Percentiles rank a stretch among this genome's conserved stretches.
These are phyloP conservation scores for Drosophila borealis DNA, from an alignment of 2,888 invertebrate genomes.

Conservation along the genomic window DNA sequence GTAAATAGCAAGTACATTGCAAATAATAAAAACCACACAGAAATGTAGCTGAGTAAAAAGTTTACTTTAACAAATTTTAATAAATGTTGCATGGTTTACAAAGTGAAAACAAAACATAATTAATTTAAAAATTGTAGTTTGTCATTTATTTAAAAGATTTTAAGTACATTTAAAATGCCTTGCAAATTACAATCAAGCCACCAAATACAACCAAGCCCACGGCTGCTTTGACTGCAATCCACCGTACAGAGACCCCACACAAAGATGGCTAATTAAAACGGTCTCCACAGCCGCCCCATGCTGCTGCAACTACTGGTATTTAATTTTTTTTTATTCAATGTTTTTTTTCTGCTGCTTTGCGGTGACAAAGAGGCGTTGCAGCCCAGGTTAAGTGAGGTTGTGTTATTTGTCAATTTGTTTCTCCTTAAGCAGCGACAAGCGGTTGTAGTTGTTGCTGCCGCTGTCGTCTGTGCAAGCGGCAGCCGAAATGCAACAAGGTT, in stretches of 20 bases:
- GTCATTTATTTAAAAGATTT: not conserved
- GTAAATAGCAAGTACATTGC: not conserved
- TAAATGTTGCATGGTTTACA: too few species aligned
- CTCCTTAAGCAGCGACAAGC: conserved; percentile 70
- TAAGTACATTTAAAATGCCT: not conserved
- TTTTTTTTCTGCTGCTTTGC: conserved; percentile 5
- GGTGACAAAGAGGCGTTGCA: conserved; percentile 72
- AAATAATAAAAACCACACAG: not conserved
- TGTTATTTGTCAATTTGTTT: conserved; percentile 82
- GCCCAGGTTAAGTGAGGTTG: conserved; percentile 77
- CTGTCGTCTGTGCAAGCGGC: conserved; percentile 46
- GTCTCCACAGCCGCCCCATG: conserved; percentile 22
- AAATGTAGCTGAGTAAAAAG: too few species aligned
- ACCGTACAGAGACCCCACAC: conserved; percentile 51
- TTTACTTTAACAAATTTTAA: too few species aligned
- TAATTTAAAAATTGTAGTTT: not conserved
- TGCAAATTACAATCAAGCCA: not conserved
- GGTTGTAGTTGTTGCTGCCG: conserved; percentile 27
- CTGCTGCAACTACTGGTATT: conserved; percentile 63
- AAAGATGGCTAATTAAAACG: conserved; percentile 69
- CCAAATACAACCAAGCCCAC: not conserved
- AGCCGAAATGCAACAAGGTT: conserved; percentile 72
- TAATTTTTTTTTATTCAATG: conserved; percentile 12
- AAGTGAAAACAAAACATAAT: too few species aligned
- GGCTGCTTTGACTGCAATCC: conserved; percentile 11